A percentile compares a stretch with the other conserved stretches of the same genome.
These are phyloP conservation scores for Acronicta leporina DNA, from an alignment of 2,888 invertebrate species.

Conservation along the genomic window DNA sequence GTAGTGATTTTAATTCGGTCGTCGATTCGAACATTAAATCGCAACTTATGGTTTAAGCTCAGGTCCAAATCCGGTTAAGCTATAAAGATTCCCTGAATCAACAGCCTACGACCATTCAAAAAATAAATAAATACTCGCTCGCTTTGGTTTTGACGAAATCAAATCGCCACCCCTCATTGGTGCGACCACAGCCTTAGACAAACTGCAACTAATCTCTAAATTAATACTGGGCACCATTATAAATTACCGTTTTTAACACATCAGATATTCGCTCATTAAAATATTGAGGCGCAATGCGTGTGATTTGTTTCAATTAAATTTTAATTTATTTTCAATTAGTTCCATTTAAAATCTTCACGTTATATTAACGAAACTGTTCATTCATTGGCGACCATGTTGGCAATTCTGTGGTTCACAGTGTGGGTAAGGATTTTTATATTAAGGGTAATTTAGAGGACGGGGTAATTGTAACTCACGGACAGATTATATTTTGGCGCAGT, in stretches of 20 bases:
- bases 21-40: no score
- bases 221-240: not conserved
- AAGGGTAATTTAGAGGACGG: not conserved
- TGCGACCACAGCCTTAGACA: not conserved
- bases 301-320: constrained; percentile 37
- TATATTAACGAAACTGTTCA: constrained; percentile 15
- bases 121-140: no score
- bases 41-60: no score
- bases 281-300: constrained; percentile 1
- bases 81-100: no score
- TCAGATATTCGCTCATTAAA: not conserved
- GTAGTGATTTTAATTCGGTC: no score
- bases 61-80: no score
- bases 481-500: not conserved
- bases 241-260: not conserved
- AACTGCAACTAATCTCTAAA: not conserved
- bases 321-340: constrained; percentile 32
- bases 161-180: no score
- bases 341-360: constrained; percentile 37
- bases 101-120: no score
- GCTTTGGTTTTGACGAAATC: no score
- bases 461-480: not conserved
- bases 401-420: constrained; percentile 30
- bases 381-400: constrained; percentile 22
- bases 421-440: constrained; percentile 36